Conservation (phyloP, 2,888 invertebrate species). For the Polydrusus tereticollis region DNA sequence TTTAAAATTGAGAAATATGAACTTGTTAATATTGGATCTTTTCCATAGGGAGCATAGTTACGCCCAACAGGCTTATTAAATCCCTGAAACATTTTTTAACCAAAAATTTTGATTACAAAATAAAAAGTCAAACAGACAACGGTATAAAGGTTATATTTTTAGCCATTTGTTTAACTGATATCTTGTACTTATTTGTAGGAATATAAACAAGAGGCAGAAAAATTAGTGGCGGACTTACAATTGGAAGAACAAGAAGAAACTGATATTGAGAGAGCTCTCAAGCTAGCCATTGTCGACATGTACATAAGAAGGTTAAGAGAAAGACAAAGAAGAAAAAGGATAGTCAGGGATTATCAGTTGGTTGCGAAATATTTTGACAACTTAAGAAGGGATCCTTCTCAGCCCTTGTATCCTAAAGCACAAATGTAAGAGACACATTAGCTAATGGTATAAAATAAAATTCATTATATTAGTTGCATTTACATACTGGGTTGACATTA, state of each 20-base stretch:
- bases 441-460: too few species aligned
- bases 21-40: too few species aligned
- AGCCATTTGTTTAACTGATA: too few species aligned
- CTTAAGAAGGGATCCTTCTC: constrained; percentile 63
- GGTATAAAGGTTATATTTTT: too few species aligned
- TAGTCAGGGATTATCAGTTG: constrained; percentile 91
- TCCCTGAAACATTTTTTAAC: too few species aligned
- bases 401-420: constrained; percentile 76
- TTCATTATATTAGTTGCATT: too few species aligned
- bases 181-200: constrained; percentile 68
- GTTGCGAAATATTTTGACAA: constrained; percentile 87
- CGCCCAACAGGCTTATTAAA: too few species aligned
- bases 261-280: constrained; percentile 84
- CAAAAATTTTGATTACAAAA: too few species aligned
- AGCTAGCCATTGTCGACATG: constrained; percentile 93
- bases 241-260: constrained; percentile 87
- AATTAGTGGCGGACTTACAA: constrained; percentile 86
- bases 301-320: constrained; percentile 88
- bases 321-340: constrained; percentile 87
- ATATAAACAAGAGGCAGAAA: constrained; percentile 91
- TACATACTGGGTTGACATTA: too few species aligned
- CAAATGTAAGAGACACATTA: constrained; percentile 82
- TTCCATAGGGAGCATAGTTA: too few species aligned
- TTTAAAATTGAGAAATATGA: too few species aligned
- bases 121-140: too few species aligned